Base-by-base conservation (phyloP, 2,888 invertebrate genomes). In the Acanthacorydalis orientalis region DNA sequence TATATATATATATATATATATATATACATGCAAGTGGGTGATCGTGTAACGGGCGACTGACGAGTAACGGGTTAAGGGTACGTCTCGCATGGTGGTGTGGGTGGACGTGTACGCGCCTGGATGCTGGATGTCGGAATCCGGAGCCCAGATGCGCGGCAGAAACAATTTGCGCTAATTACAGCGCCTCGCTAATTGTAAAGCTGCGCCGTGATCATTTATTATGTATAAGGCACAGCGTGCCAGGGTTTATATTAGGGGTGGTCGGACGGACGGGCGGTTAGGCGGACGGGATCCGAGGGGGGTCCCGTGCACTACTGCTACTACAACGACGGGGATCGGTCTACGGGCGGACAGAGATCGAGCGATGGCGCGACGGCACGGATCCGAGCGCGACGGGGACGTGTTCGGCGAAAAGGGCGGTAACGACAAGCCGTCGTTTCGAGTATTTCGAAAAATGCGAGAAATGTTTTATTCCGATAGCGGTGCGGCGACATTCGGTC, bases 151-250 rank as follows among this genome's bases (percentile, higher is more conserved):
- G 46, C 46, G 46, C 46, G 31, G 31, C 46, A 46, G 46, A 46
- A 46, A 51, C 51, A 51, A 51, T 53, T 50, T 51, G 48, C 48
- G 48, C 51, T 51, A 51, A 51, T 51, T 51, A 49, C 51, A 49
- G 47, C 48, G 51, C 49, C 49, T 49, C 43, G 50, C 51, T 51
- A 51, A 51, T 51, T 51, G 51, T 51, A 43, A 47, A 51, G 49
- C 48, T 49, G 47, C 47, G 46, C 34, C 39, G 16, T 46, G 47
- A 51, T 51, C 51, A 51, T 51, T 51, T 51, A 51, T 51, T 51
- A 51, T 46, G 35, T 39, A 46, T 46, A 35, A 35, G 46, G 34
- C 46, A 44, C 35, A 44, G 44, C 23, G 23, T 23, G 23, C 23
- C 23, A 23, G 23, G 23, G 23, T 23, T 23, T 23, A 23, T 23